A percentile compares a stretch with the other conserved stretches of the same genome.
phyloP scores from a whole-genome alignment of 2,888 invertebrate species.

The Zaprionus bogoriensis region DNA sequence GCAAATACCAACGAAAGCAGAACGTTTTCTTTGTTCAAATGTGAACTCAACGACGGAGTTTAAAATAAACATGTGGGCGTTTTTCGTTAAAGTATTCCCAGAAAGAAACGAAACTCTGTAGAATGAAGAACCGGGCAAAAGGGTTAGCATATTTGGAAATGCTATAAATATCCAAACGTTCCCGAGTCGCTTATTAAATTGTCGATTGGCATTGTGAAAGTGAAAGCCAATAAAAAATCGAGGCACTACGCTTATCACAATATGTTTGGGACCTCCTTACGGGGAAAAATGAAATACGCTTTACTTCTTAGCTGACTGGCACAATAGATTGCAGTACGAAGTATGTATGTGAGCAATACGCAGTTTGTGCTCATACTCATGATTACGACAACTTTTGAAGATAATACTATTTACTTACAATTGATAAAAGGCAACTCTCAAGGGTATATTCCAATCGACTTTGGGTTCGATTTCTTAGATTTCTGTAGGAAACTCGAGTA shows the following conservation, averaged over 20 bases:
- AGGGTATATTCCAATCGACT: not conserved
- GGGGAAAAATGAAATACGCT: not conserved
- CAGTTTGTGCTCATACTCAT: not conserved
- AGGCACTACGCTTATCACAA: slow-evolving; percentile 6
- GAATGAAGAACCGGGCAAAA: not conserved
- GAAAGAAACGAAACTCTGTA: not conserved
- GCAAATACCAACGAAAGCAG: slow-evolving; percentile 1
- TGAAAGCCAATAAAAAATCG: slow-evolving; percentile 13
- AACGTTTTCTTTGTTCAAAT: slow-evolving; percentile 14
- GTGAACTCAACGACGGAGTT: not conserved
- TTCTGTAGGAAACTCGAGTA: not conserved
- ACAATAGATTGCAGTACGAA: not conserved
- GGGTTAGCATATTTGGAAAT: not conserved
- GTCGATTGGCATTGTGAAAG: slow-evolving; percentile 13
- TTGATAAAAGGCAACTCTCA: slow-evolving; percentile 11
- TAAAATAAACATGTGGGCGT: slow-evolving; percentile 4
- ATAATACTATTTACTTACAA: slow-evolving; percentile 24
- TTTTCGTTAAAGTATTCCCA: not conserved
- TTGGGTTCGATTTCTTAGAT: not conserved
- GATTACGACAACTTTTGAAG: slow-evolving; percentile 4
- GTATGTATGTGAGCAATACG: slow-evolving; percentile 1
- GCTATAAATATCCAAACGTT: not conserved
- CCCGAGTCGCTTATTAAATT: not conserved
- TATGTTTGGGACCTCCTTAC: not conserved
- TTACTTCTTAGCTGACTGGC: slow-evolving; percentile 10